phyloP scores from a whole-genome alignment of 2,113 vertebrate genomes.

The Clarias gariepinus region DNA sequence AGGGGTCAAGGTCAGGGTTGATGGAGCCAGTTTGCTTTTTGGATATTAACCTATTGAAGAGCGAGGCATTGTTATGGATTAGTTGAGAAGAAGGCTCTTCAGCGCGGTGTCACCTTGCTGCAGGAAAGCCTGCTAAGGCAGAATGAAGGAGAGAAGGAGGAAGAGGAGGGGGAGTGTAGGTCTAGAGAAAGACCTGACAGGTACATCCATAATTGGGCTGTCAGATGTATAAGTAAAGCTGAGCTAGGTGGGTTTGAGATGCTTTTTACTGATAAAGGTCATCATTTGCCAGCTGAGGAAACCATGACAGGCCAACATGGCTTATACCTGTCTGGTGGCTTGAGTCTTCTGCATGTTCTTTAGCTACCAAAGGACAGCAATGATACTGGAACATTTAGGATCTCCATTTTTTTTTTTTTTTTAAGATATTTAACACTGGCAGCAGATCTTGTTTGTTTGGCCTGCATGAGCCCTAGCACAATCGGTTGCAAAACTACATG shows the following conservation, averaged over 20 bases:
- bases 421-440: not conserved
- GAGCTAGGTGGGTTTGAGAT: not conserved
- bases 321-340: not conserved
- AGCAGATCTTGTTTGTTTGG: slow-evolving; percentile 17
- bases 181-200: slow-evolving; percentile 30
- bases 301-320: slow-evolving; percentile 9
- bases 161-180: not conserved
- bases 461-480: slow-evolving; percentile 17
- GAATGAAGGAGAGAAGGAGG: not conserved
- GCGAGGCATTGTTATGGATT: not conserved
- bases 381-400: not conserved
- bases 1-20: not conserved
- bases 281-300: slow-evolving; percentile 18
- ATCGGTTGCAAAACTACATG: not conserved
- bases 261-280: slow-evolving; percentile 48
- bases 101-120: slow-evolving; percentile 45
- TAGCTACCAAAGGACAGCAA: not conserved
- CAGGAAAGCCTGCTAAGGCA: slow-evolving; percentile 29
- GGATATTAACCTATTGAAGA: not conserved
- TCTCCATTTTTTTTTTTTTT: not conserved
- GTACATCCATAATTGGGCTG: slow-evolving; percentile 38
- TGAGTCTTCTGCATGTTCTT: not conserved
- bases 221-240: slow-evolving; percentile 29
- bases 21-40: not conserved
- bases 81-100: not conserved